Evolutionary conservation across 2,888 invertebrate genomes (phyloP), one percentile per base, ranked within the genome.

Genomic region (Andrena praecox): DNA sequence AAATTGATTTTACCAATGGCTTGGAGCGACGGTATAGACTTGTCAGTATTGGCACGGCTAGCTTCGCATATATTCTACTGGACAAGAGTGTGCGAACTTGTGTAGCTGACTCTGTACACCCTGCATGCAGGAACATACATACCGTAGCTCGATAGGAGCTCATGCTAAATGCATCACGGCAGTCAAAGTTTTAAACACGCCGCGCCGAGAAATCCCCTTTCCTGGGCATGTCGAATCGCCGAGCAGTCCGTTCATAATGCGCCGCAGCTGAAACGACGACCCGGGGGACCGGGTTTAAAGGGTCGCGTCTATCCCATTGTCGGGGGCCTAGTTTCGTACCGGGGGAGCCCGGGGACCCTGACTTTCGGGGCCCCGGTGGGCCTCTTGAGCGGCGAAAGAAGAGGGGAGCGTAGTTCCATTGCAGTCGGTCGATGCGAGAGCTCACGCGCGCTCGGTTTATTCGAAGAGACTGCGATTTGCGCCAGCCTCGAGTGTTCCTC

Each of bases 241-340:
- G 89, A 89, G 87, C 90, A 87, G 90, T 88, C 89, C 90, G 91
- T 93, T 90, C 89, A 91, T 92, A 93, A 93, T 91, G 87, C 89
- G 89, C 86, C 78, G 86, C 93, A 93, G 93, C 93, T 93, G 93
- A 92, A 73, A 52, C 82, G 56, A 75, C 35, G 59, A 81, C 31
- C 60, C 16, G 33, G 76, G 67, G 67, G 70, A 56, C 62, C 60
- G n/a, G 31, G 42, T 64, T 79, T 75, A 63, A 77, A 81, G 84
- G 85, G 82, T 77, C 86, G 77, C 66, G 77, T 75, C 60, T 50
- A 20, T 54, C 63, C 78, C 54, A 86, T 86, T 88, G 87, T 87
- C 64, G 12, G 48, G 68, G 83, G 78, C 84, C 86, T 59, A 80
- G 67, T 84, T 84, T 74, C 33, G 59, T 59, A 64, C 29, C 42